These are phyloP conservation scores for Trichonephila clavipes DNA, from an alignment of 1,140 invertebrate genomes.

Conservation along the genomic window DNA sequence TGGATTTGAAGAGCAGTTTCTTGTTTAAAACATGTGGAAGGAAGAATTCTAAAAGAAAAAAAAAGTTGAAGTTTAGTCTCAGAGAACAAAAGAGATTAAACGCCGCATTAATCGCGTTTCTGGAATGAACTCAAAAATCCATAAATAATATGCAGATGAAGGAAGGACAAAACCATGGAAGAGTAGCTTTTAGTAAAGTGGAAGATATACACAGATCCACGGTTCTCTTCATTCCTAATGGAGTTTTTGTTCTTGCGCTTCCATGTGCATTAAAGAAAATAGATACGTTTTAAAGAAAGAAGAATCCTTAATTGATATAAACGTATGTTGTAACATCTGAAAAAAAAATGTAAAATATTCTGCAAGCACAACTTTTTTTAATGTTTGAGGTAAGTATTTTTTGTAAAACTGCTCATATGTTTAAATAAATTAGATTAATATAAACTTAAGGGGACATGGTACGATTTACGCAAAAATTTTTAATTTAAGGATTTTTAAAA, in stretches of 20 bases:
- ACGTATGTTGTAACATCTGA: no score
- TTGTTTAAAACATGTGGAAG: neutral
- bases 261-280: no score
- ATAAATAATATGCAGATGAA: neutral
- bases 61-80: neutral
- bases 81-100: conserved; percentile 42
- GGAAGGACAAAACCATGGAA: neutral
- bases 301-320: no score
- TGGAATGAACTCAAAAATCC: conserved; percentile 14
- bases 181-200: neutral
- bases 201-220: neutral
- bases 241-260: neutral
- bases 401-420: no score
- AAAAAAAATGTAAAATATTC: no score
- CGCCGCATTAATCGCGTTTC: conserved; percentile 20
- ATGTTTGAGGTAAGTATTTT: no score
- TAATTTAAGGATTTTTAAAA: no score
- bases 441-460: no score
- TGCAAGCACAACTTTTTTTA: no score
- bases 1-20: neutral
- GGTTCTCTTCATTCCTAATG: neutral
- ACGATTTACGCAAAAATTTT: no score
- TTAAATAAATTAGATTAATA: no score
- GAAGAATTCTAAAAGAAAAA: neutral
- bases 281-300: no score